Evolutionary conservation across 1,140 invertebrate genomes (phyloP).

Genomic region (Himalopsyche phryganea): DNA sequence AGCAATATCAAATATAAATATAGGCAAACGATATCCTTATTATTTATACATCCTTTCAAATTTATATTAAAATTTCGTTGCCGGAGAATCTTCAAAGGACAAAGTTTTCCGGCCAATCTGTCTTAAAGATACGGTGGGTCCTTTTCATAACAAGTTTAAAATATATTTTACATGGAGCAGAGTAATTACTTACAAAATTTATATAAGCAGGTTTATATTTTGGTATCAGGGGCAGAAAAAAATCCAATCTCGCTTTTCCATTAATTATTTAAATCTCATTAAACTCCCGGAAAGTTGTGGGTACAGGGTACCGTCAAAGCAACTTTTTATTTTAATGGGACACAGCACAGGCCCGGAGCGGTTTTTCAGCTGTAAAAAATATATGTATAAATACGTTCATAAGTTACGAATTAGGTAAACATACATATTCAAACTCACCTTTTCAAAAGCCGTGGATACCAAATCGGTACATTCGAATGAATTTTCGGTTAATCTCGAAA

Average conservation of each 20-base stretch:
- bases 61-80: constrained; percentile 20
- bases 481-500: too few relatives aligned
- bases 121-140: constrained; percentile 20
- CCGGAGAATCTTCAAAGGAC: constrained; percentile 31
- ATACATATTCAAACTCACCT: too few relatives aligned
- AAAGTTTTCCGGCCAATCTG: constrained; percentile 33
- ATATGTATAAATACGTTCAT: too few relatives aligned
- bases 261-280: constrained; percentile 57
- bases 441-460: too few relatives aligned
- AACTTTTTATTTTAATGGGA: constrained; percentile 36
- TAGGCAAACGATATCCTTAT: constrained; percentile 13
- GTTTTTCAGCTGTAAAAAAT: background rate
- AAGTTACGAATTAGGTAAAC: too few relatives aligned
- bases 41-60: constrained; percentile 24
- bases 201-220: constrained; percentile 36
- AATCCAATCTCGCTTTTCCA: constrained; percentile 52
- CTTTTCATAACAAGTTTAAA: constrained; percentile 35
- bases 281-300: constrained; percentile 46
- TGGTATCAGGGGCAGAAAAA: constrained; percentile 38
- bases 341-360: constrained; percentile 23
- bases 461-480: too few relatives aligned
- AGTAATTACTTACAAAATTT: constrained; percentile 37
- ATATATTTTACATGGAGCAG: constrained; percentile 35
- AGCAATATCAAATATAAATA: constrained; percentile 13
- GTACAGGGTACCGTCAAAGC: constrained; percentile 33